Conservation (phyloP, 2,797 vertebrate genomes). For the Acipenser transmontanus region DNA sequence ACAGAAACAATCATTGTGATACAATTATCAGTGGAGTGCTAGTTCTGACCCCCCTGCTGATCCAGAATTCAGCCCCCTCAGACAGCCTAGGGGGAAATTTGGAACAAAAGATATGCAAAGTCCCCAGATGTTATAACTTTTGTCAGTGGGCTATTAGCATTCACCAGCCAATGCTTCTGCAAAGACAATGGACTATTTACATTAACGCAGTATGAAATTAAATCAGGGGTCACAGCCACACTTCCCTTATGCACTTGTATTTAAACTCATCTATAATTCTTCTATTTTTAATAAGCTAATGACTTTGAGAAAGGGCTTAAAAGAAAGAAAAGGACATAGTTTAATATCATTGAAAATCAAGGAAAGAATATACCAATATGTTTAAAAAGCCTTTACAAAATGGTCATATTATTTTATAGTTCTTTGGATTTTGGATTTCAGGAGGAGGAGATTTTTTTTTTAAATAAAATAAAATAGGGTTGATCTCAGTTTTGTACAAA, state of each 20-base stretch:
- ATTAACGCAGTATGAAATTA: constrained; percentile 46
- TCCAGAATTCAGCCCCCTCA: constrained; percentile 27
- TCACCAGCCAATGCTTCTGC: constrained; percentile 28
- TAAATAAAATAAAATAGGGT: no score
- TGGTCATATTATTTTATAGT: no score
- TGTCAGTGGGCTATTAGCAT: constrained; percentile 33
- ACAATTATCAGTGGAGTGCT: constrained; percentile 35
- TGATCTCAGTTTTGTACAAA: no score
- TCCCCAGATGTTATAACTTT: constrained; percentile 24
- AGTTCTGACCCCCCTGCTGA: constrained; percentile 29
- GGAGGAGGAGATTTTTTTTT: no score
- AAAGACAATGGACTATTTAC: constrained; percentile 31
- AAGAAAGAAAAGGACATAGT: constrained; percentile 24
- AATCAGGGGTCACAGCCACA: constrained; percentile 33
- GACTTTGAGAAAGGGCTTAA: constrained; percentile 40
- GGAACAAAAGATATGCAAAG: constrained; percentile 32
- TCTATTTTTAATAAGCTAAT: constrained; percentile 33
- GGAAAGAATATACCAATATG: no score
- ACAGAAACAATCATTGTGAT: constrained; percentile 40
- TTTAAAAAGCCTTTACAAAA: no score
- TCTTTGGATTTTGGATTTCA: no score
- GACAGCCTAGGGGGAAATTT: constrained; percentile 6
- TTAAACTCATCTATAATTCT: constrained; percentile 30
- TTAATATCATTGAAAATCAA: no score
- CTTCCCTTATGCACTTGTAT: constrained; percentile 25